Conservation (phyloP, 2,113 vertebrate species). For the rabbit (Oryctolagus cuniculus) region DNA sequence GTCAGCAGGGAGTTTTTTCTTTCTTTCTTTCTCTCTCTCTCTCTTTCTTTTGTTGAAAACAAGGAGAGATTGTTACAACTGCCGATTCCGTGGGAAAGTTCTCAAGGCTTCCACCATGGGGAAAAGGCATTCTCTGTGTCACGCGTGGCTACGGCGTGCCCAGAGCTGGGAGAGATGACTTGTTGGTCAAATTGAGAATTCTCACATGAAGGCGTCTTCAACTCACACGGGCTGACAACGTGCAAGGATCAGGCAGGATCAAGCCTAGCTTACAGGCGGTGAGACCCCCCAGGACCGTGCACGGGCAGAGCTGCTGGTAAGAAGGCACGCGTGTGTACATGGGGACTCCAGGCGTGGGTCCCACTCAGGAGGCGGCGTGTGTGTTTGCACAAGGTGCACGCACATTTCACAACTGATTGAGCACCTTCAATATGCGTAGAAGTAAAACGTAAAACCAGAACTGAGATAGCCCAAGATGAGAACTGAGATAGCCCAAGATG, state of each 20-base stretch:
- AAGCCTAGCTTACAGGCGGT: neutral
- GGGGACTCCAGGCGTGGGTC: neutral
- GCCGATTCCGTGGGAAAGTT: slow-evolving; percentile 64
- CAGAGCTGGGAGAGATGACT: slow-evolving; percentile 27
- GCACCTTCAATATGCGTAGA: neutral
- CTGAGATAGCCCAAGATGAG: neutral
- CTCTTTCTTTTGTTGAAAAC: slow-evolving; percentile 50
- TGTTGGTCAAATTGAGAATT: slow-evolving; percentile 56
- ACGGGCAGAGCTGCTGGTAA: neutral
- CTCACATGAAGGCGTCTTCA: slow-evolving; percentile 60
- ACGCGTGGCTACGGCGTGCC: slow-evolving; percentile 10
- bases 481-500: neutral
- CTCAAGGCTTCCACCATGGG: slow-evolving; percentile 58
- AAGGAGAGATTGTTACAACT: slow-evolving; percentile 66
- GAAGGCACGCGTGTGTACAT: neutral
- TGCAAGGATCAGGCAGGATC: slow-evolving; percentile 4
- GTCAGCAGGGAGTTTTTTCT: neutral
- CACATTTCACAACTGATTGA: neutral
- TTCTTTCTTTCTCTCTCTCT: accelerated
- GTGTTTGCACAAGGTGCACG: neutral
- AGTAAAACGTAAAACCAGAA: neutral
- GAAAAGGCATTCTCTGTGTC: neutral
- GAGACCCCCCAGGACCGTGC: neutral
- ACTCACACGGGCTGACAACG: neutral
- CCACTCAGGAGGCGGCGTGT: neutral